Evolutionary conservation across 2,797 vertebrate genomes (phyloP).

Genomic region (Thaleichthys pacificus): DNA sequence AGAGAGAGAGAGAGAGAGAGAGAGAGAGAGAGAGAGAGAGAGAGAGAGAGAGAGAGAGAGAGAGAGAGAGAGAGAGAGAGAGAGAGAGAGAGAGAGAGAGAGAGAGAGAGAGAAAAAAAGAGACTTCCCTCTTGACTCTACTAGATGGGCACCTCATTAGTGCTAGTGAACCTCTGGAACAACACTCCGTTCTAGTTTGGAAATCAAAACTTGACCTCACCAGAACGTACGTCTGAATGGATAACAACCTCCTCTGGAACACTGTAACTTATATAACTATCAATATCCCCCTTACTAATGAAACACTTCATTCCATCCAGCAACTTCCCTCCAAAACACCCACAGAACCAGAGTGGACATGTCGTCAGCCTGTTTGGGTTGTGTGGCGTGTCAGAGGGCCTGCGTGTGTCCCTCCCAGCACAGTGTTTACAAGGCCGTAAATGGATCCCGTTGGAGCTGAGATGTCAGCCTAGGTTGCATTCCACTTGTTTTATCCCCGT

Average conservation of each 20-base stretch:
- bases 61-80: too few relatives aligned
- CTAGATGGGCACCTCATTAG: slow-evolving; percentile 7
- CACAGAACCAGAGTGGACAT: not conserved
- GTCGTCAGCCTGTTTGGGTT: slow-evolving; percentile 1
- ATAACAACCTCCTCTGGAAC: slow-evolving; percentile 20
- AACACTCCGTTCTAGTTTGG: not conserved
- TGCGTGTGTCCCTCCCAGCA: slow-evolving; percentile 14
- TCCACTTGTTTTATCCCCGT: slow-evolving; percentile 25
- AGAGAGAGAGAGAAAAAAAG: too few relatives aligned
- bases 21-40: too few relatives aligned
- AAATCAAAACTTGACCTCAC: not conserved
- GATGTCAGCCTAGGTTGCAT: slow-evolving; percentile 34
- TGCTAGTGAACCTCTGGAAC: slow-evolving; percentile 24
- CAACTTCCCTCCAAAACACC: slow-evolving; percentile 4
- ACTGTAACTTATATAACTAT: not conserved
- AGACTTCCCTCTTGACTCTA: slow-evolving; percentile 23
- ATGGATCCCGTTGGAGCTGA: slow-evolving; percentile 17
- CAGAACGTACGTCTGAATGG: not conserved
- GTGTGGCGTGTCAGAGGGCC: slow-evolving; percentile 17
- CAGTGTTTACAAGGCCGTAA: slow-evolving; percentile 35
- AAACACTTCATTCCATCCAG: slow-evolving; percentile 29
- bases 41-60: too few relatives aligned
- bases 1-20: too few relatives aligned
- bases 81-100: too few relatives aligned
- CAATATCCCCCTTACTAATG: slow-evolving; percentile 18